Base-by-base conservation (phyloP, 1,140 invertebrate species). In the Zophobas atratus region DNA sequence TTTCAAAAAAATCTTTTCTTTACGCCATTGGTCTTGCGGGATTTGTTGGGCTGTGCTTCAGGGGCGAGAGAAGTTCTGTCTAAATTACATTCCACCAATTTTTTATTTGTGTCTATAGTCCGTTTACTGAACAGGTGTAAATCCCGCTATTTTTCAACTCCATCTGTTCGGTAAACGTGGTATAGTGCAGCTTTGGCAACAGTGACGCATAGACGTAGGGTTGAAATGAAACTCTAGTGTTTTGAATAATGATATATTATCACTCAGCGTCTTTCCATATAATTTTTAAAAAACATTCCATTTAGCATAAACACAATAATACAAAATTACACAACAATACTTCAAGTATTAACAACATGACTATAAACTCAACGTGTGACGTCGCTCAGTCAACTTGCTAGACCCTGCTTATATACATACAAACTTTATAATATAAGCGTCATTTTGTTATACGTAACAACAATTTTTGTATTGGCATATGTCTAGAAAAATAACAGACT, bases 281-380 rank as follows among this genome's bases (percentile, higher is more conserved):
- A 67, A 67, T 43, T 67, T 67, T 67, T 67, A 67, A 67, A 67
- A 67, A 67, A 67, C 60, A 67, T 67, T 67, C 60, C 60, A 67
- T 43, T 67, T 67, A 46, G 60, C 60, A 32, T 67, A 67, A 67
- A 67, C 60, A 67, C 60, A 67, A 67, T 67, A 67, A 67, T 67
- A 67, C 60, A 67, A 67, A 67, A 67, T 67, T 67, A 67, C 60
- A 67, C 60, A 67, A 67, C 60, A 67, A 67, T 67, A 67, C 60
- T 43, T 67, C 39, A 51, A 67, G 60, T 43, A 41, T 67, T 67
- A 67, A 67, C 60, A 67, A 67, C 60, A 67, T 41, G 41, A 46
- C 60, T 67, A 67, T 67, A 67, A 67, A 67, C 60, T 67, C 60
- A 67, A 67, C 60, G 39, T 43, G 3, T 60, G 41, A 67, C 60